These are phyloP conservation scores for Stomatorhinus ivindoensis DNA, from an alignment of 2,113 vertebrate species.

Conservation along the genomic window DNA sequence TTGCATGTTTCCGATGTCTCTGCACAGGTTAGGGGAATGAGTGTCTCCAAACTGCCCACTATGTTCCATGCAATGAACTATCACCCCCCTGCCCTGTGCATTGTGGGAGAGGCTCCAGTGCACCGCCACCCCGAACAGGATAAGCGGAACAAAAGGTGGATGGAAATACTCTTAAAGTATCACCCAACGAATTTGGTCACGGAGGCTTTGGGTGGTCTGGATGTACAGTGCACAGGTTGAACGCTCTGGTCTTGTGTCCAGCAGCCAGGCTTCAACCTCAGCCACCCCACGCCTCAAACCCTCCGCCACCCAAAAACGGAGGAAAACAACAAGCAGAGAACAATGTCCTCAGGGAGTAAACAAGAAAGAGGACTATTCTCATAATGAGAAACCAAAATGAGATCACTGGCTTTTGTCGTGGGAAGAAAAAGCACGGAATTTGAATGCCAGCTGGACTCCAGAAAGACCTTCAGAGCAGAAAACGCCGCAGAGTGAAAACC, in stretches of 20 bases:
- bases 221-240: neutral
- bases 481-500: slow-evolving; percentile 10
- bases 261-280: neutral
- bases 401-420: neutral
- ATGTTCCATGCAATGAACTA: neutral
- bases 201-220: neutral
- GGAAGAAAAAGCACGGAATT: neutral
- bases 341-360: neutral
- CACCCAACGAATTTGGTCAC: neutral
- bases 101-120: neutral
- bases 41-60: neutral
- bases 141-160: neutral
- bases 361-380: neutral
- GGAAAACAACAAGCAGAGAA: neutral
- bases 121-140: neutral
- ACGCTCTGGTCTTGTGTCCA: neutral
- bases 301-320: neutral
- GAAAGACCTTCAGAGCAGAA: neutral
- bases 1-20: neutral
- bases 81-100: neutral
- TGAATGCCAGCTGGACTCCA: neutral
- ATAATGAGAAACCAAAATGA: neutral
- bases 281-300: neutral
- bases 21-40: neutral
- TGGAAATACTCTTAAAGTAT: neutral